Evolutionary conservation across 2,113 vertebrate genomes (phyloP).

Genomic region (Procavia capensis): DNA sequence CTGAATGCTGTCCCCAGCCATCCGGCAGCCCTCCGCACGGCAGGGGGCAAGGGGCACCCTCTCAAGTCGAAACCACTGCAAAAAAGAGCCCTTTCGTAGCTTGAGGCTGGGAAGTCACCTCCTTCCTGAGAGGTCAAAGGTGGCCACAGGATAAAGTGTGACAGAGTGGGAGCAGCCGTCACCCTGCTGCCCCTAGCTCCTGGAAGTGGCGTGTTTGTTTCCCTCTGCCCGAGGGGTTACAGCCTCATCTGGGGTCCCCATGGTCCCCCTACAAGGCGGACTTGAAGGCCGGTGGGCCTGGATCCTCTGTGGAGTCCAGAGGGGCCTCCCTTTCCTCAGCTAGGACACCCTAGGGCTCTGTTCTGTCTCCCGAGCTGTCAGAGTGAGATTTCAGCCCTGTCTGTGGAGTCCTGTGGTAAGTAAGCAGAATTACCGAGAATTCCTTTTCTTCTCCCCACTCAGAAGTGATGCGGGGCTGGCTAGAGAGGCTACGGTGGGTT

Average conservation of each 20-base stretch:
- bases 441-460: not conserved
- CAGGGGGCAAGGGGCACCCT: rapidly evolving
- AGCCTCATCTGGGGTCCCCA: not conserved
- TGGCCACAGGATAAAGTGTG: not conserved
- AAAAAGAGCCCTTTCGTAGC: not conserved
- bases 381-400: not conserved
- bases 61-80: not conserved
- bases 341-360: rapidly evolving
- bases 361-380: not conserved
- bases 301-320: not conserved
- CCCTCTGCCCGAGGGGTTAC: not conserved
- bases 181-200: not conserved
- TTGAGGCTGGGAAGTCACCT: not conserved
- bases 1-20: not conserved
- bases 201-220: constrained; percentile 17
- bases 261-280: not conserved
- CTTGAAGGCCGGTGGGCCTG: not conserved
- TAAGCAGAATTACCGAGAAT: not conserved
- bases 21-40: not conserved
- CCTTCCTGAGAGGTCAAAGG: constrained; percentile 3
- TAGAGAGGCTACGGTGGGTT: not conserved
- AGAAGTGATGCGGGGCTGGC: not conserved
- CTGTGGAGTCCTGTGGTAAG: not conserved
- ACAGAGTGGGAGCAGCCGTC: not conserved
- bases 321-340: not conserved